Evolutionary conservation across 2,888 invertebrate species (phyloP).

Genomic region (Acheta domesticus): DNA sequence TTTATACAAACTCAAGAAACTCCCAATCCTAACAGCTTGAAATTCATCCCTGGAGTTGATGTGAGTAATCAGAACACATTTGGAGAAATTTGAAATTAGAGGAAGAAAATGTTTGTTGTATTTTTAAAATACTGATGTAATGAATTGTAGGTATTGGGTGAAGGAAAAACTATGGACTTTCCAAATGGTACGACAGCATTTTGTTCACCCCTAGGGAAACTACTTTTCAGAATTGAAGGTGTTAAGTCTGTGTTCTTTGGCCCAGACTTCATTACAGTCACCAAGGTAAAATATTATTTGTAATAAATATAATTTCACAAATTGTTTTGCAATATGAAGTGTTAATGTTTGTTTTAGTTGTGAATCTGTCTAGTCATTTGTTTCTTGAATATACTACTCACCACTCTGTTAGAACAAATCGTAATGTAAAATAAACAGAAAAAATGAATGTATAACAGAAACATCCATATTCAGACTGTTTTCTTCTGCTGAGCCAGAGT

Average conservation of each 20-base stretch:
- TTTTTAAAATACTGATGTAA: neutral
- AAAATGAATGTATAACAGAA: no score
- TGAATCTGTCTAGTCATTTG: no score
- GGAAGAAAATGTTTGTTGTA: neutral
- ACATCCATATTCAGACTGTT: no score
- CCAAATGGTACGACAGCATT: slow-evolving; percentile 74
- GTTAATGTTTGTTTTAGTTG: no score
- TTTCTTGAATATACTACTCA: no score
- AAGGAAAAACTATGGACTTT: slow-evolving; percentile 88
- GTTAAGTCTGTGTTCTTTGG: slow-evolving; percentile 95
- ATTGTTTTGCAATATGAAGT: neutral
- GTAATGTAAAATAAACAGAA: no score
- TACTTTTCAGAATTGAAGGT: slow-evolving; percentile 92
- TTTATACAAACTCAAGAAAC: slow-evolving; percentile 99
- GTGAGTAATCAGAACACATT: slow-evolving; percentile 38
- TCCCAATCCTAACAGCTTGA: slow-evolving; percentile 95
- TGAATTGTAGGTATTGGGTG: slow-evolving; percentile 61
- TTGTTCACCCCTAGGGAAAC: slow-evolving; percentile 84
- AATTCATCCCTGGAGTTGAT: slow-evolving; percentile 88
- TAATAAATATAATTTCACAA: neutral
- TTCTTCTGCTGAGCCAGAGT: no score
- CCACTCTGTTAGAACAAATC: no score
- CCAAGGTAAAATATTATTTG: slow-evolving; percentile 59
- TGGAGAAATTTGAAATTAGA: no score
- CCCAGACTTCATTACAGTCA: slow-evolving; percentile 92